Conservation (phyloP, 2,797 vertebrate species). For the Neopelma chrysocephalum region DNA sequence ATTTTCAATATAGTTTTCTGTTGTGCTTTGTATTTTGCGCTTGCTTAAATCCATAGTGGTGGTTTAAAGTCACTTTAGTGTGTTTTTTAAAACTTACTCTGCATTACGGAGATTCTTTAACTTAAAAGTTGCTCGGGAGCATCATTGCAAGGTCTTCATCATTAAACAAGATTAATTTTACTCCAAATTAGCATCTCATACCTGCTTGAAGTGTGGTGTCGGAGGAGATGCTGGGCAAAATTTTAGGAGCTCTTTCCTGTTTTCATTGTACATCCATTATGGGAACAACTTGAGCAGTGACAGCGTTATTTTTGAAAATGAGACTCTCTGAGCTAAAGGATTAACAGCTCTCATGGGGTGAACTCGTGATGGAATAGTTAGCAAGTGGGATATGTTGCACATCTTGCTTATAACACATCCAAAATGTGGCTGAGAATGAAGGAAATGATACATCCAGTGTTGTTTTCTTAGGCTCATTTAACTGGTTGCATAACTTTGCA, state of each 20-base stretch:
- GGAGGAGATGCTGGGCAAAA: background rate
- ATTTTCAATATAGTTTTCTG: background rate
- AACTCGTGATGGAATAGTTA: background rate
- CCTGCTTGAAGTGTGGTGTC: accelerated
- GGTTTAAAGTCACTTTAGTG: background rate
- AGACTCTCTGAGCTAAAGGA: background rate
- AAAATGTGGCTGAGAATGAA: accelerated
- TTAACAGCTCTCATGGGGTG: background rate
- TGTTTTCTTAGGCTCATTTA: constrained; percentile 7
- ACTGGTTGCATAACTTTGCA: background rate
- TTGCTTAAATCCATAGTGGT: accelerated
- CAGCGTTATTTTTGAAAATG: background rate
- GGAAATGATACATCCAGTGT: background rate
- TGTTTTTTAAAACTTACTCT: background rate
- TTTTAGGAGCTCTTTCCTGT: background rate
- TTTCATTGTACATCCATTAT: background rate
- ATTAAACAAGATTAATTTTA: background rate
- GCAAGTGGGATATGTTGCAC: background rate
- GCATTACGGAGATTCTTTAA: accelerated
- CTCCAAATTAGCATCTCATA: accelerated
- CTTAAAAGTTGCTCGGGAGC: background rate
- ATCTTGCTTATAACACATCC: background rate
- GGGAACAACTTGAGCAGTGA: background rate
- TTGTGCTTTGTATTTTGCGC: background rate
- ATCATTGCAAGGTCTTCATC: background rate